Base-by-base conservation (phyloP, 2,113 vertebrate genomes). In the Hemichromis elongatus region DNA sequence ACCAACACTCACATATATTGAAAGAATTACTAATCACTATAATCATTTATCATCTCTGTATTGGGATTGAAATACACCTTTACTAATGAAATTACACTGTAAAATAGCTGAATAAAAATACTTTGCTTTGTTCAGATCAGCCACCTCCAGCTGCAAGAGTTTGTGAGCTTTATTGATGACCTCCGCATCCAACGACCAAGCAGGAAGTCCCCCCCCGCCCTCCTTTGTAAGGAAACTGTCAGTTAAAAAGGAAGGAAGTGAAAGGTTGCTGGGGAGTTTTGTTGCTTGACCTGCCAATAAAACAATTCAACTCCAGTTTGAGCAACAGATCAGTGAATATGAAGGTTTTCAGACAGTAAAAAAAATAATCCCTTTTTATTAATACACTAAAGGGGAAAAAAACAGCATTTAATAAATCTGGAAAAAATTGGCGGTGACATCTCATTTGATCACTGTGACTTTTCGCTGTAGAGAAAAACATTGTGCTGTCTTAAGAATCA, bases 401-500 rank as follows among this genome's bases (percentile, higher is more conserved):
- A 37, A 26, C 0, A 70, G 2, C 8, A 73, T 47, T 28, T 73
- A 28, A 47, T 5, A 73, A 18, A 73, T 45, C 5, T 12, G 14
- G 13, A 3, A 7, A 70, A 26, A 7, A 28, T 52, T 14, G 19
- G 16, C 30, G 3, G 7, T 19, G 50, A n/a, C 19, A 0, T 47
- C 26, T 47, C 4, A 28, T 19, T 73, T 45, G 24, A 47, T 0
- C 37, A 18, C 3, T 2, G 0, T 2, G 16, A 75, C 16, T 37
- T 63, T 63, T 63, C 1, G 0, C 33, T 73, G 7, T 11, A 50
- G 40, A 47, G 68, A 47, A 70, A 73, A 73, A 47, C 19, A 19
- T 24, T 0, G 14, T 0, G 40, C 10, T 47, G n/a, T 45, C 21
- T 26, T 28, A 73, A 7, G 9, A 73, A 73, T 9, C 68, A 19